phyloP scores from a whole-genome alignment of 2,113 vertebrate species.

The Oxygymnocypris stewartii region DNA sequence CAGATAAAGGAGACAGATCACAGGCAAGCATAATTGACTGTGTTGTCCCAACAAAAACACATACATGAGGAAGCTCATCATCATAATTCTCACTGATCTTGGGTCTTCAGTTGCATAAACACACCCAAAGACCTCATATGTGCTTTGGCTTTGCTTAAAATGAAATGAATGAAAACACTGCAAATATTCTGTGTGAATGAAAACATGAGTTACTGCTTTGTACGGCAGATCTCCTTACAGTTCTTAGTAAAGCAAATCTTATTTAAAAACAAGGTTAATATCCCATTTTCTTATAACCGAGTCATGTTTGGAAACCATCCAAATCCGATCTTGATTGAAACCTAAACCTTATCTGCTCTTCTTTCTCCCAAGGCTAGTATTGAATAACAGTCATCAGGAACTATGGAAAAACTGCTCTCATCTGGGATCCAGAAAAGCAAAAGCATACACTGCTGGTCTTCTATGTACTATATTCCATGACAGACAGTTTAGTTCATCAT shows the following conservation, averaged over 20 bases:
- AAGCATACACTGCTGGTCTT: constrained; percentile 9
- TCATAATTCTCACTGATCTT: constrained; percentile 1
- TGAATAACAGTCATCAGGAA: constrained; percentile 27
- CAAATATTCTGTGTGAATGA: constrained; percentile 24
- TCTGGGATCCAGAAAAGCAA: constrained; percentile 19
- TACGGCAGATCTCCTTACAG: constrained; percentile 1
- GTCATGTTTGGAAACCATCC: background rate
- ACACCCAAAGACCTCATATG: background rate
- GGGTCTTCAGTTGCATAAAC: background rate
- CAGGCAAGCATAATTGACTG: background rate
- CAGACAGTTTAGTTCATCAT: background rate
- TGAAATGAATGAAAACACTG: background rate
- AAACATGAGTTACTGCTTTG: background rate
- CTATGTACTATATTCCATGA: constrained; percentile 6
- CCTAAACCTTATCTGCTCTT: constrained; percentile 14
- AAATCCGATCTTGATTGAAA: constrained; percentile 24
- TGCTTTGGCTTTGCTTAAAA: constrained; percentile 17
- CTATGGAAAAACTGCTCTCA: constrained; percentile 42
- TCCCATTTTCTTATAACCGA: background rate
- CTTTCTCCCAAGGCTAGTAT: background rate
- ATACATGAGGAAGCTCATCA: background rate
- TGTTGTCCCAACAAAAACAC: constrained; percentile 7
- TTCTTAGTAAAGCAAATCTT: constrained; percentile 15
- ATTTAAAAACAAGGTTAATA: constrained; percentile 41
- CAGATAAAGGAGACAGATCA: background rate